Evolutionary conservation across 2,888 invertebrate genomes (phyloP).

Genomic region (Drosophila tripunctata): DNA sequence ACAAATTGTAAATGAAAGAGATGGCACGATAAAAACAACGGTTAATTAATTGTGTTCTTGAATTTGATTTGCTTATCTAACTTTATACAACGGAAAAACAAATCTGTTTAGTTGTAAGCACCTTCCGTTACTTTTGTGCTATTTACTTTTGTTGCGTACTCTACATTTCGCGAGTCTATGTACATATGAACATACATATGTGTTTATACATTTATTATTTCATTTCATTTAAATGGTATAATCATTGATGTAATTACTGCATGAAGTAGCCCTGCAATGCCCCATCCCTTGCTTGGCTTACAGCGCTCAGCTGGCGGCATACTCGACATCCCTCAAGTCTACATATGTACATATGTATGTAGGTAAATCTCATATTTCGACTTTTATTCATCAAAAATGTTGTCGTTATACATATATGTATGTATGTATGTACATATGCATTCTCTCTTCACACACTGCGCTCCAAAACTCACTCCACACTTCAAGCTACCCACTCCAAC

Average conservation of each 20-base stretch:
- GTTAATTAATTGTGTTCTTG: too few relatives aligned
- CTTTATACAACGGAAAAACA: too few relatives aligned
- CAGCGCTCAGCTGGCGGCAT: neutral
- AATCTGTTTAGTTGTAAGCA: too few relatives aligned
- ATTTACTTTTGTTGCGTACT: too few relatives aligned
- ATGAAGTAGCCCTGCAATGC: neutral
- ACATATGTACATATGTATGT: too few relatives aligned
- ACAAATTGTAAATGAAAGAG: too few relatives aligned
- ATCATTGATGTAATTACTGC: conserved; percentile 74
- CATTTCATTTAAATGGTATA: conserved; percentile 60
- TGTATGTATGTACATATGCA: conserved; percentile 1
- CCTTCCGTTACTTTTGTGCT: too few relatives aligned
- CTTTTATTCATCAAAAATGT: conserved; percentile 26
- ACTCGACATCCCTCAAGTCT: conserved; percentile 43
- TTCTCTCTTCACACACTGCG: neutral
- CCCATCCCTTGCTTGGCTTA: too few relatives aligned
- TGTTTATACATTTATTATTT: conserved; percentile 15
- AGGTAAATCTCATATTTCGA: conserved; percentile 48
- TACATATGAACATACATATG: too few relatives aligned
- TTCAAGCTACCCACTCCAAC: neutral
- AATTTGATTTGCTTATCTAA: too few relatives aligned
- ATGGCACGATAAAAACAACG: too few relatives aligned
- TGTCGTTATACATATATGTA: conserved; percentile 4
- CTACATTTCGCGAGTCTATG: too few relatives aligned
- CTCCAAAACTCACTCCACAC: conserved; percentile 2